These are phyloP conservation scores for Phyllotreta cruciferae DNA, from an alignment of 2,888 invertebrate genomes.

Conservation along the genomic window DNA sequence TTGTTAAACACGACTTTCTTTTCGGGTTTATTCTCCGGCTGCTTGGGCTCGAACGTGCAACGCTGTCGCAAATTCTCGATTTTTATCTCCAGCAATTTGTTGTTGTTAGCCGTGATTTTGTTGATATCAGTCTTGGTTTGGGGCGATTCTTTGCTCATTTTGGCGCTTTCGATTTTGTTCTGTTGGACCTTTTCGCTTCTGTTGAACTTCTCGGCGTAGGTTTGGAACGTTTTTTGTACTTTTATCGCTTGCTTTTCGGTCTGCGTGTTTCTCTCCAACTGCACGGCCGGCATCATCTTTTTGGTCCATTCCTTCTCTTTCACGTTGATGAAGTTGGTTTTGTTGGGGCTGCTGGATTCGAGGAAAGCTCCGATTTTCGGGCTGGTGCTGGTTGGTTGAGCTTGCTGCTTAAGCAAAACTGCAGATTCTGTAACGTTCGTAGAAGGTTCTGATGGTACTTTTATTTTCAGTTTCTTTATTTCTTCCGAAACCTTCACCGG, in stretches of 20 bases:
- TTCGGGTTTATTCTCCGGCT: constrained; percentile 38
- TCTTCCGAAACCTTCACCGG: constrained; percentile 30
- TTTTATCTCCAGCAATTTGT: constrained; percentile 47
- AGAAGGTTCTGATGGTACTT: constrained; percentile 39
- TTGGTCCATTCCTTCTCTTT: constrained; percentile 40
- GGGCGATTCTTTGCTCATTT: constrained; percentile 27
- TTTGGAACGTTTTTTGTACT: constrained; percentile 52
- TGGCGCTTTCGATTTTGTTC: constrained; percentile 40
- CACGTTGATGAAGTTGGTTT: constrained; percentile 28
- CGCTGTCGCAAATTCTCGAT: constrained; percentile 54
- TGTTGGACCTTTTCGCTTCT: constrained; percentile 41
- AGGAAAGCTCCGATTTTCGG: constrained; percentile 37
- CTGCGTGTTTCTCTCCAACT: constrained; percentile 48
- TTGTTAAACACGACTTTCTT: constrained; percentile 38
- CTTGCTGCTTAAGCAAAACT: constrained; percentile 36
- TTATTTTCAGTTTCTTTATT: constrained; percentile 41
- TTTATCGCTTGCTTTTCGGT: constrained; percentile 51
- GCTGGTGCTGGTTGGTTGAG: constrained; percentile 33
- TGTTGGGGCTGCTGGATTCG: constrained; percentile 35
- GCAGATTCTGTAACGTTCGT: constrained; percentile 40
- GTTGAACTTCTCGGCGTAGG: constrained; percentile 50
- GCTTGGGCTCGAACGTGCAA: constrained; percentile 52
- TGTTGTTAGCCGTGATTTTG: constrained; percentile 44
- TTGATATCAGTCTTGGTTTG: constrained; percentile 36
- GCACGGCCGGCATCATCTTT: constrained; percentile 46